Percentiles rank a stretch among this genome's conserved stretches.
Evolutionary conservation across 2,113 vertebrate genomes (phyloP).

Genomic region (Caracal caracal): DNA sequence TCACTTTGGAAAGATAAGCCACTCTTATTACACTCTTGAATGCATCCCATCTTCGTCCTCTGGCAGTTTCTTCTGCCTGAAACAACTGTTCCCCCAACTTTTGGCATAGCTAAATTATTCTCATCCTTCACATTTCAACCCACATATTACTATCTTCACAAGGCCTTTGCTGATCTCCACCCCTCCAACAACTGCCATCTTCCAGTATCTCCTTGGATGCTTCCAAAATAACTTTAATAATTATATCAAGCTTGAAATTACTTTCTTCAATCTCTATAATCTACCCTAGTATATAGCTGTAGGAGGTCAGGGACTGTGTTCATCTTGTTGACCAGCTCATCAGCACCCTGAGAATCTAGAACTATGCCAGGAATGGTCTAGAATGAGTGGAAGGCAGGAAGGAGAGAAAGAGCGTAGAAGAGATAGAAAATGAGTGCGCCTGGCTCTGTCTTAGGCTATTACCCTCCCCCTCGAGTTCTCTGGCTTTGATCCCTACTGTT

Average conservation of each 20-base stretch:
- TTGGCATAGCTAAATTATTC: constrained; percentile 32
- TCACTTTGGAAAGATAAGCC: neutral
- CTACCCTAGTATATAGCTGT: neutral
- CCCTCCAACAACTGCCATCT: constrained; percentile 50
- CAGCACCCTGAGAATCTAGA: neutral
- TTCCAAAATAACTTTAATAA: constrained; percentile 49
- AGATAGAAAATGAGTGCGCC: neutral
- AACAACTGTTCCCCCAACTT: constrained; percentile 13
- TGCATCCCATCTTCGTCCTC: neutral
- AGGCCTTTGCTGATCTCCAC: constrained; percentile 50
- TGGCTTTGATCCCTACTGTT: neutral
- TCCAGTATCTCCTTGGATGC: neutral
- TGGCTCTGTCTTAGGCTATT: neutral
- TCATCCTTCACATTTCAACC: constrained; percentile 51
- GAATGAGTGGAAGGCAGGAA: neutral
- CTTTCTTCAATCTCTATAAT: constrained; percentile 5
- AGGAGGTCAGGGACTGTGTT: neutral
- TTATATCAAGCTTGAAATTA: constrained; percentile 39
- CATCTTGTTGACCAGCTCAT: neutral
- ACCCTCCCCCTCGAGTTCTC: neutral
- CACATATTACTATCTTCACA: constrained; percentile 20
- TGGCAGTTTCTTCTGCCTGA: constrained; percentile 19
- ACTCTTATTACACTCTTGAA: neutral
- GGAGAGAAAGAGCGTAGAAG: neutral
- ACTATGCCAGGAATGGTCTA: neutral